phyloP scores from a whole-genome alignment of 2,113 vertebrate species.

The Cinclus mexicanus region DNA sequence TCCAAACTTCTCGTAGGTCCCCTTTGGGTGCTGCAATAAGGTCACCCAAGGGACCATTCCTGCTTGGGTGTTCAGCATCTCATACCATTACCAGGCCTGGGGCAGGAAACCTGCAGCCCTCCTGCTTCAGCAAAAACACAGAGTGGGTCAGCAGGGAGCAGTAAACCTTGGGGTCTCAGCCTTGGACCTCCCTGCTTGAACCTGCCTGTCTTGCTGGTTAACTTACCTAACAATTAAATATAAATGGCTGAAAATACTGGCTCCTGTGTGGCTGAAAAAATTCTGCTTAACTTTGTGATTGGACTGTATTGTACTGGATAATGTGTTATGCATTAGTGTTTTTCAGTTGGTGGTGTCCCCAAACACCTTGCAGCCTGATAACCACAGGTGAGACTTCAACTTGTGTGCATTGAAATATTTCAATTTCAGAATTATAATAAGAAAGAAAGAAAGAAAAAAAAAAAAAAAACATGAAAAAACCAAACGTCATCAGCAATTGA shows the following conservation, averaged over 20 bases:
- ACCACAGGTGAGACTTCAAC: neutral
- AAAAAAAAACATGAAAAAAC: accelerated
- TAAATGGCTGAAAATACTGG: neutral
- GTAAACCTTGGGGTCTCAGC: neutral
- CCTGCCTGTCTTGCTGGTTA: neutral
- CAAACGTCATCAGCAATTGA: neutral
- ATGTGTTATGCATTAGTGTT: accelerated
- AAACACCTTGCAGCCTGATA: neutral
- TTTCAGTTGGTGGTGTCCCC: neutral
- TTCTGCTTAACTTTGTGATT: neutral
- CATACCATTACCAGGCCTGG: neutral
- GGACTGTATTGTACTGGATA: neutral
- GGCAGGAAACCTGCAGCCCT: neutral
- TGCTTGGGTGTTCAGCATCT: neutral
- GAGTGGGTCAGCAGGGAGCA: accelerated
- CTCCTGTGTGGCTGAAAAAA: neutral
- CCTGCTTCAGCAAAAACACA: neutral
- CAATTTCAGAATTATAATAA: neutral
- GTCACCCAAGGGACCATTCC: neutral
- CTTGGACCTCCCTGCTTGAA: neutral
- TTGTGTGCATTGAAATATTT: neutral
- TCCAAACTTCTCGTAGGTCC: neutral
- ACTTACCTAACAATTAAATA: neutral
- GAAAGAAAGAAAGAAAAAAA: neutral
- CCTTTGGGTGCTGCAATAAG: neutral